Base-by-base conservation (phyloP, 2,888 invertebrate genomes). In the Plebejus anna region DNA sequence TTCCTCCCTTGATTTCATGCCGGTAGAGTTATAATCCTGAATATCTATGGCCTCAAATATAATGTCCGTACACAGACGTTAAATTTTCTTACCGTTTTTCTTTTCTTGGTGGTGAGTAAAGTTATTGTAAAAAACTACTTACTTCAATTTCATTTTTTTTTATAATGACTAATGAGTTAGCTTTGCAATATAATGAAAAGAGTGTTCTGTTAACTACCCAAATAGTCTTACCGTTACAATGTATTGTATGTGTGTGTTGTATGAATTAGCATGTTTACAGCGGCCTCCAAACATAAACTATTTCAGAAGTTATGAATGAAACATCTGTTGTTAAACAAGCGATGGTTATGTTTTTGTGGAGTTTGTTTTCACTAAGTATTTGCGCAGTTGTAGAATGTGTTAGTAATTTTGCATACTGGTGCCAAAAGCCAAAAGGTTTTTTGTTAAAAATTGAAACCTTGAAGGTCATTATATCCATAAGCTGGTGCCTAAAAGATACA, bases 241-340 rank as follows among this genome's bases (percentile, higher is more conserved):
- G 51, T 51, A 6, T 59, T 59, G 22, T 42, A 9, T 42, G 6
- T 42, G 7, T 42, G 0, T n/a, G 55, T 55, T 59, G 28, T 61
- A 4, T 61, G 32, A 66, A 32, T 66, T 66, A 66, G 66, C 13
- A 32, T 36, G 32, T 66, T 66, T 66, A 66, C 66, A 66, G 66
- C 66, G 32, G 66, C 13, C 66, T 13, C 32, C 32, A 66, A 66
- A 66, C 66, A 66, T 66, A 36, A 66, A 66, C 66, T 66, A 32
- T 66, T 66, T 66, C 66, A 4, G 28, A 61, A 16, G 28, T 66
- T 66, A 32, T 66, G 66, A 66, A 36, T 66, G 66, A 66, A 66
- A 66, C 66, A 66, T 66, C 66, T 66, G 66, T 66, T 66, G 66
- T 66, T 32, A 11, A 66, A 28, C 66, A 13, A 66, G 66, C 11